Base-by-base conservation (phyloP, 2,888 invertebrate genomes). In the Catocala sponsa region DNA sequence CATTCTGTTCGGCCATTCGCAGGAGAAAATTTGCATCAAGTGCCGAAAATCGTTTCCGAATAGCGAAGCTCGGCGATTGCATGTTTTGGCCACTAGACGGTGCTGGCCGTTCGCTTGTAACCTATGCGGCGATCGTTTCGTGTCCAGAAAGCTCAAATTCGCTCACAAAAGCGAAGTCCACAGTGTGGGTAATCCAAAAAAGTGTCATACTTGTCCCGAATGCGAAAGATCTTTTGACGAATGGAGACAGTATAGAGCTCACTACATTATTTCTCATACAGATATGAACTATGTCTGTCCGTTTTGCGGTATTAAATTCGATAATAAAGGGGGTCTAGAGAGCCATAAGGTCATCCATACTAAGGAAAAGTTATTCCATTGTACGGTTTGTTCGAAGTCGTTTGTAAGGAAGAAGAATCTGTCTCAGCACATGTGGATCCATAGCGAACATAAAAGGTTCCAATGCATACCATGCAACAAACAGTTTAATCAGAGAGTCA, bases 341-440 rank as follows among this genome's bases (percentile, higher is more conserved):
- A 87, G 86, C 5, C 95, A 95, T 64, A 83, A 87, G 72, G 83
- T 91, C 4, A 83, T 86, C 10, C 95, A 95, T 65, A 91, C 92
- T 0, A 90, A 89, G 10, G 89, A 90, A 41, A 93, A 91, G 60
- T 82, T 88, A 0, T 94, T 89, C 53, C 80, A 88, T n/a, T 95
- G 95, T 61, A 80, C 81, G 2, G 84, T 90, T 0, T 95, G 95
- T 59, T 65, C 84, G 0, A 95, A 94, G 59, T 79, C 81, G 0
- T 91, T 91, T 65, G 75, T 82, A 4, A 78, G 88, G 15, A 88
- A 87, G 63, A 86, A 86, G 51, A 86, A 84, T 58, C 72, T 91
- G 49, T 74, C 71, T 0, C 84, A 86, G 49, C 91, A 91, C 55
- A 83, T 86, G 73, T 88, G 89, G 88, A 83, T 89, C 6, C 90